A percentile compares a stretch with the other conserved stretches of the same genome.
phyloP scores from a whole-genome alignment of 2,888 invertebrate species.

The Choristoneura rosaceana region DNA sequence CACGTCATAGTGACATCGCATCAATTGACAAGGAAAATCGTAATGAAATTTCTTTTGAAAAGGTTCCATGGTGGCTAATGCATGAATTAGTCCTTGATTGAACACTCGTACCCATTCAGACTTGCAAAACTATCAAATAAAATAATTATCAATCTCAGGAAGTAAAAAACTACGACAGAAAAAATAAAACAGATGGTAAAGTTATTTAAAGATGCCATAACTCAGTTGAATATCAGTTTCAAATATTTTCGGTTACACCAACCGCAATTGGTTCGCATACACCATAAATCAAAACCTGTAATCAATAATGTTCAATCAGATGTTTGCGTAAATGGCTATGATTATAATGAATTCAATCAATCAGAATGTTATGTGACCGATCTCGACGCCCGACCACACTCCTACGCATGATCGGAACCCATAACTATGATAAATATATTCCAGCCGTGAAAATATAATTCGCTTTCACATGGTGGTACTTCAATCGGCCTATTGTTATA shows the following conservation, averaged over 20 bases:
- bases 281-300: conserved; percentile 34
- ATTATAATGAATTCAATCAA: conserved; percentile 42
- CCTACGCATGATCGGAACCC: conserved; percentile 30
- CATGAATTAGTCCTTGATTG: too few relatives aligned
- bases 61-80: too few relatives aligned
- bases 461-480: conserved; percentile 9
- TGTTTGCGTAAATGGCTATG: conserved; percentile 42
- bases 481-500: conserved; percentile 3
- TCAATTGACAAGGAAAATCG: too few relatives aligned
- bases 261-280: conserved; percentile 15
- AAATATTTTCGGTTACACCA: conserved; percentile 17
- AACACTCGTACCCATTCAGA: too few relatives aligned
- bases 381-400: conserved; percentile 28
- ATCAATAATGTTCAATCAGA: conserved; percentile 40
- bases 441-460: conserved; percentile 24
- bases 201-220: neutral
- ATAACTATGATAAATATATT: conserved; percentile 18
- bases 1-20: too few relatives aligned
- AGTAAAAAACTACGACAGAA: neutral
- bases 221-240: neutral
- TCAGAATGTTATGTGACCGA: conserved; percentile 38
- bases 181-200: neutral
- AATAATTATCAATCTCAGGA: neutral
- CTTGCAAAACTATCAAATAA: neutral
- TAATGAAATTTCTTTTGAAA: too few relatives aligned